Conservation (phyloP, 2,888 invertebrate genomes). For the Synergus japonicus region DNA sequence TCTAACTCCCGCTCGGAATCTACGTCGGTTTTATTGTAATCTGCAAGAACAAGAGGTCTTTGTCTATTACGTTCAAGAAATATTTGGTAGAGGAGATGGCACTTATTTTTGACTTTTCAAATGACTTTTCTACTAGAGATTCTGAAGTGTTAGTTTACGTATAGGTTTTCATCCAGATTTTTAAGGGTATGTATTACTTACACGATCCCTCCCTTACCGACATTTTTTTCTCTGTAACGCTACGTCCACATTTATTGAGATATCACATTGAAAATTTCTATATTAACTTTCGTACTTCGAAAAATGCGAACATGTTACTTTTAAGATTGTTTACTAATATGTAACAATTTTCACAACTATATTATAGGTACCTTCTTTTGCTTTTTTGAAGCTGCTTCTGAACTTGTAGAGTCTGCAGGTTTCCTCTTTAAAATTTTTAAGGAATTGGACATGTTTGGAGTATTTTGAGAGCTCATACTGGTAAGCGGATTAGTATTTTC, state of each 20-base stretch:
- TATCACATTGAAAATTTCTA: too few relatives aligned
- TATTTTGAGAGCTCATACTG: background rate
- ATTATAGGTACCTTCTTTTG: conserved; percentile 3
- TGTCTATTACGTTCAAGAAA: background rate
- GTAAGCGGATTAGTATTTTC: background rate
- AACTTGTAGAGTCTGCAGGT: background rate
- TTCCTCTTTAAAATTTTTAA: background rate
- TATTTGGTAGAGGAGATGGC: background rate
- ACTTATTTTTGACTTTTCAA: too few relatives aligned
- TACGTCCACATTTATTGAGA: too few relatives aligned
- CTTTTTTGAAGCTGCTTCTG: background rate
- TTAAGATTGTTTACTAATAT: background rate
- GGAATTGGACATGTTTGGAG: background rate
- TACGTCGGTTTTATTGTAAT: background rate
- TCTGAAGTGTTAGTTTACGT: too few relatives aligned
- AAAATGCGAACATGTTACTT: conserved; percentile 1
- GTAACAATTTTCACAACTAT: background rate
- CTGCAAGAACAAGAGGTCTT: background rate
- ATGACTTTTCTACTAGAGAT: too few relatives aligned
- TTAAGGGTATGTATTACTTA: too few relatives aligned
- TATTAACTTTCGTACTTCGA: too few relatives aligned
- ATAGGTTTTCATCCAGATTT: too few relatives aligned
- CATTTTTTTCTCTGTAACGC: too few relatives aligned
- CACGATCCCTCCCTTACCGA: too few relatives aligned
- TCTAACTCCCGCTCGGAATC: background rate